phyloP scores from a whole-genome alignment of 2,113 vertebrate species.

The Albula glossodonta region DNA sequence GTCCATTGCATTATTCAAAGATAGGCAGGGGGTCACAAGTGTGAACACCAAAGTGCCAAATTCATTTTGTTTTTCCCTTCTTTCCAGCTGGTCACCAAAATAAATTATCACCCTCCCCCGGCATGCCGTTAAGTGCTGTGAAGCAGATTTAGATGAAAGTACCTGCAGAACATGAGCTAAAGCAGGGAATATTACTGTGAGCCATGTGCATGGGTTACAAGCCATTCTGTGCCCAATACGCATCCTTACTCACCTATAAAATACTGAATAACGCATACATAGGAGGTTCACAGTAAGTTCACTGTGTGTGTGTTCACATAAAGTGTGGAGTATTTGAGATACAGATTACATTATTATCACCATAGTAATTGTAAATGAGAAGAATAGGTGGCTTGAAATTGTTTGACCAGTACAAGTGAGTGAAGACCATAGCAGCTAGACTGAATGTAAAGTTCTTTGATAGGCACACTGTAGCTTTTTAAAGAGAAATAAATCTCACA shows the following conservation, averaged over 20 bases:
- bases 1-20: constrained; percentile 76
- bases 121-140: constrained; percentile 76
- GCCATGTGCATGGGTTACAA: neutral
- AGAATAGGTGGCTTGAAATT: no score
- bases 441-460: no score
- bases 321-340: no score
- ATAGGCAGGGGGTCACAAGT: constrained; percentile 33
- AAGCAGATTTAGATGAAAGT: constrained; percentile 78
- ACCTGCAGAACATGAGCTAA: constrained; percentile 57
- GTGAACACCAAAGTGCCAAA: constrained; percentile 68
- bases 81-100: constrained; percentile 78
- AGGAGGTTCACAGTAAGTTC: no score
- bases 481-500: no score
- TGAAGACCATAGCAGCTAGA: no score
- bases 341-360: no score
- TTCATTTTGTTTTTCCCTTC: constrained; percentile 67
- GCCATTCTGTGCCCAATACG: neutral
- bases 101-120: constrained; percentile 75
- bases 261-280: neutral
- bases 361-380: no score
- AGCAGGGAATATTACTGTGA: neutral
- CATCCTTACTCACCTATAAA: neutral
- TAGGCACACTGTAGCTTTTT: no score
- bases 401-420: no score
- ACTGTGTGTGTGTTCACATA: no score